These are phyloP conservation scores for Nymphicus hollandicus DNA, from an alignment of 2,113 vertebrate genomes.

Conservation along the genomic window DNA sequence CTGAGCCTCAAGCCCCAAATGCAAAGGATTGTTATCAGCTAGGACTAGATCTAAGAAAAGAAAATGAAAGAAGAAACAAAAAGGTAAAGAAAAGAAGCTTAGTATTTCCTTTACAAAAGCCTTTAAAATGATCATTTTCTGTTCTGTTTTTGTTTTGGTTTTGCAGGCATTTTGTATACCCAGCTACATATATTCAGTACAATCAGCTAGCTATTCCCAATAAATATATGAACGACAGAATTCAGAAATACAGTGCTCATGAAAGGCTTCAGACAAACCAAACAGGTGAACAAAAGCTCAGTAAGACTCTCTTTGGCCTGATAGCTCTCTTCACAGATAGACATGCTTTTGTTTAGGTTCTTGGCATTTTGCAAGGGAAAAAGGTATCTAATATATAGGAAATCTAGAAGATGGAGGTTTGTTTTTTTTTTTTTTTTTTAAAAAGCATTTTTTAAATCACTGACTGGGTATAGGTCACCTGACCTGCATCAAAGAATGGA, in stretches of 20 bases:
- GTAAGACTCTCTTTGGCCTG: neutral
- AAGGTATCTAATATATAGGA: neutral
- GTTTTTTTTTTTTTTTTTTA: neutral
- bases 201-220: neutral
- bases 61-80: no score
- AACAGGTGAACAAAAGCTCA: neutral
- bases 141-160: neutral
- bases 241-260: neutral
- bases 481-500: neutral
- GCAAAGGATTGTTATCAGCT: neutral
- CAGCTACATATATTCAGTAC: neutral
- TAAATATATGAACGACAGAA: neutral
- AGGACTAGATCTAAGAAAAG: neutral
- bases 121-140: neutral
- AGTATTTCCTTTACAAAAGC: neutral
- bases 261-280: neutral
- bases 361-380: neutral
- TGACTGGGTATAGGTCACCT: neutral
- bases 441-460: neutral
- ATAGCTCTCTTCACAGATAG: neutral
- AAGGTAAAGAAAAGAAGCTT: neutral
- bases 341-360: constrained; percentile 8
- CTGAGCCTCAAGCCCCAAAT: neutral
- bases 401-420: neutral
- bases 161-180: neutral